Percentiles rank a stretch among this genome's conserved stretches.
Conservation (phyloP, 2,888 invertebrate species). For the Epirrhoe tristata region DNA sequence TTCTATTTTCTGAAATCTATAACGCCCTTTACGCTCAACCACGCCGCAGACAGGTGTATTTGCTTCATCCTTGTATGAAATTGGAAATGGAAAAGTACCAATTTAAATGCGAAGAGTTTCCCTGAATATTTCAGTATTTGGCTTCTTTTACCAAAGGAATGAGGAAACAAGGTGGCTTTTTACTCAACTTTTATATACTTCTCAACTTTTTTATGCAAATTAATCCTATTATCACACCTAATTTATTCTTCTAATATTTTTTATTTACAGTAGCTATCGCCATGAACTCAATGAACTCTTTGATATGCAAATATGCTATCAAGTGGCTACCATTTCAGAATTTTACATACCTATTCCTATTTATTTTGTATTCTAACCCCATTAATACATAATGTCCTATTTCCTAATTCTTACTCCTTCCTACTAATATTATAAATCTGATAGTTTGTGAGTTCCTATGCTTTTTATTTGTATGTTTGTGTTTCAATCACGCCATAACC, state of each 20-base stretch:
- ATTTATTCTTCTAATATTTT: conserved; percentile 1
- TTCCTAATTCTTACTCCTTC: no score
- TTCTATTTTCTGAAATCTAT: conserved; percentile 1
- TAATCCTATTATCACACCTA: neutral
- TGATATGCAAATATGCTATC: no score
- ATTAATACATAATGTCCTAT: no score
- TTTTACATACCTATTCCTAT: neutral
- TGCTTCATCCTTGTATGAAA: conserved; percentile 29
- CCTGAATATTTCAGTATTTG: conserved; percentile 33
- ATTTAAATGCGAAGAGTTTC: conserved; percentile 37
- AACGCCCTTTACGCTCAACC: conserved; percentile 1
- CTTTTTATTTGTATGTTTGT: no score
- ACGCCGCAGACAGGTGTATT: conserved; percentile 7
- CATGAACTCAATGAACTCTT: no score
- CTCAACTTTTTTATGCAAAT: neutral
- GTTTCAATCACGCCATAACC: no score
- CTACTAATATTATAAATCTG: no score
- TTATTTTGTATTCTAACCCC: no score
- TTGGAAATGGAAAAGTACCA: conserved; percentile 35
- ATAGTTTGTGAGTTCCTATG: no score
- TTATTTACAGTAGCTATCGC: neutral
- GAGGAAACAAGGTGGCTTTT: conserved; percentile 11
- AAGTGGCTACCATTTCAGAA: neutral
- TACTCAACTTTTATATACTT: neutral
- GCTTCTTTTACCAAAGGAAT: conserved; percentile 19